A percentile compares a stretch with the other conserved stretches of the same genome.
phyloP scores from a whole-genome alignment of 2,888 invertebrate species.

The Glyphotaelius pellucidus region DNA sequence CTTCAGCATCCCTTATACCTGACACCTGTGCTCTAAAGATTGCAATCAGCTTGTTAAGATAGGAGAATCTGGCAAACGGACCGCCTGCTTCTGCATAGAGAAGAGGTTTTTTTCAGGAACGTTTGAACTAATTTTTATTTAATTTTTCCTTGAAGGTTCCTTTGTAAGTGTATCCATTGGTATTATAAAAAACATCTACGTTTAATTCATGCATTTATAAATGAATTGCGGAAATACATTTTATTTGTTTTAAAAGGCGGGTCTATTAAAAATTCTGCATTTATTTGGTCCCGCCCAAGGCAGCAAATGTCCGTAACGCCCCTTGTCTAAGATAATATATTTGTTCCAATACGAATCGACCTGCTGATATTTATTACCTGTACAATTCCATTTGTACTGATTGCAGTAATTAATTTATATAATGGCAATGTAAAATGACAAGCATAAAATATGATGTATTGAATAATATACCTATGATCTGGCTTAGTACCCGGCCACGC shows the following conservation, averaged over 20 bases:
- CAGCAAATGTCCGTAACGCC: not conserved
- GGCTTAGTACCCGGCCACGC: not conserved
- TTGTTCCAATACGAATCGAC: not conserved
- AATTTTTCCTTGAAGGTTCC: not conserved
- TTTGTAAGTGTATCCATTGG: not conserved
- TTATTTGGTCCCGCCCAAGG: not conserved
- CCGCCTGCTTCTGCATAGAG: too few relatives aligned
- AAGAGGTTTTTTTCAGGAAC: too few relatives aligned
- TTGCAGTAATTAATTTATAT: constrained; percentile 11
- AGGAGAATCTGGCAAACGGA: too few relatives aligned
- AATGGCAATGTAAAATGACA: constrained; percentile 1
- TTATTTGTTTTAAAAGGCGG: not conserved
- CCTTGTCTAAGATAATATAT: not conserved
- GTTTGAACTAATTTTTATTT: too few relatives aligned
- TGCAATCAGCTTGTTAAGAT: too few relatives aligned
- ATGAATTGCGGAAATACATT: not conserved
- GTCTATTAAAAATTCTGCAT: not conserved
- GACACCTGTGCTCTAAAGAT: too few relatives aligned
- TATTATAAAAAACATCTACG: too few relatives aligned
- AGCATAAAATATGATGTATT: not conserved
- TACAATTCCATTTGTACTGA: not conserved
- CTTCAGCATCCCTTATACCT: too few relatives aligned
- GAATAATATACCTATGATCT: not conserved
- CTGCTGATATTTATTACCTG: not conserved
- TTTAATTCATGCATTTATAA: not conserved